phyloP scores from a whole-genome alignment of 2,113 vertebrate species.

The Balaenoptera acutorostrata region DNA sequence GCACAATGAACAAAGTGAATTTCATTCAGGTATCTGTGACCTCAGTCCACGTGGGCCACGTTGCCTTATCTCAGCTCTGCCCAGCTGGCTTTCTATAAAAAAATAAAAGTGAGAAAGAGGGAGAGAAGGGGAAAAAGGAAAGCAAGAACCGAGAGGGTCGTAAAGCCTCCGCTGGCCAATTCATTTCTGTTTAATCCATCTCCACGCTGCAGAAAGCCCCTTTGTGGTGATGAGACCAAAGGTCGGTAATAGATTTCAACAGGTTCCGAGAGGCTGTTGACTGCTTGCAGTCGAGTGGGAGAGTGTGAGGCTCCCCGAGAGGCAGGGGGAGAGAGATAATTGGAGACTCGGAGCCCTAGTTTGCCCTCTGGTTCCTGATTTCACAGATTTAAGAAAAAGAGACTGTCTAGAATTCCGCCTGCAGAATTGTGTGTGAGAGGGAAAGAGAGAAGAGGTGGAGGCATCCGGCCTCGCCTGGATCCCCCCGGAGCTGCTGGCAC shows the following conservation, averaged over 20 bases:
- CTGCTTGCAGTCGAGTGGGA: not conserved
- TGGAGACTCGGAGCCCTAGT: slow-evolving; percentile 34
- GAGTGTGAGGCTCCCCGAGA: slow-evolving; percentile 30
- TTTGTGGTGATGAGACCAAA: slow-evolving; percentile 73
- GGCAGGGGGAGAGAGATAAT: slow-evolving; percentile 49
- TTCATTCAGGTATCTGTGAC: slow-evolving; percentile 49
- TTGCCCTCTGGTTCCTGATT: slow-evolving; percentile 63
- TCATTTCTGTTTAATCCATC: slow-evolving; percentile 75
- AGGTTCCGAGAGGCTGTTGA: slow-evolving; percentile 63
- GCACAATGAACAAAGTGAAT: slow-evolving; percentile 61
- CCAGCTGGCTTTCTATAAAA: slow-evolving; percentile 31
- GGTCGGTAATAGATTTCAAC: slow-evolving; percentile 76
- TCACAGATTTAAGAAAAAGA: slow-evolving; percentile 58
- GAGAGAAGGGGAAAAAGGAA: not conserved
- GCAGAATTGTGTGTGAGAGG: not conserved
- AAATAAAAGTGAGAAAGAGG: slow-evolving; percentile 28
- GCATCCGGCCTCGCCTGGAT: not conserved
- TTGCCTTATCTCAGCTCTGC: slow-evolving; percentile 37
- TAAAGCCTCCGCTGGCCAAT: slow-evolving; percentile 54
- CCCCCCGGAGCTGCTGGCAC: not conserved
- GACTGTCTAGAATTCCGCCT: slow-evolving; percentile 43
- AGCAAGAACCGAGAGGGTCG: not conserved
- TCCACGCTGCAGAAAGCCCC: slow-evolving; percentile 54
- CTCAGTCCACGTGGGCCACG: not conserved
- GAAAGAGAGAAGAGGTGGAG: not conserved